Evolutionary conservation across 2,888 invertebrate genomes (phyloP), one percentile per base, ranked within the genome.

Genomic region (Copidosoma aretas): DNA sequence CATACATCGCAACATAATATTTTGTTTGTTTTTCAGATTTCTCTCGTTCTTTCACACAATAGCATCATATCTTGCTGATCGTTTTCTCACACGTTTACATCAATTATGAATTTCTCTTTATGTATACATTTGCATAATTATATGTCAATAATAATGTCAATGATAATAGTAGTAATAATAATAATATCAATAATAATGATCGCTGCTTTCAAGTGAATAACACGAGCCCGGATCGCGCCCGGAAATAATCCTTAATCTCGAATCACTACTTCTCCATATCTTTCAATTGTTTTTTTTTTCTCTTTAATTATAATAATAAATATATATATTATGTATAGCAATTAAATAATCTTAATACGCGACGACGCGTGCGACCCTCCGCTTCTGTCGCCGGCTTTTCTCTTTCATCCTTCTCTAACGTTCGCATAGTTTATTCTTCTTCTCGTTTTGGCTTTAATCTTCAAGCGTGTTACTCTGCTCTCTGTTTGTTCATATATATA

Each of bases 181-280:
- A 32, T 32, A 32, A 32, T 32, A 32, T 3, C 8, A 32, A 46
- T 46, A 12, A 74, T 75, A 76, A 75, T 77, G 79, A 77, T 76
- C 68, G 67, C 64, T 8, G 32, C 32, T 32, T 64, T 74, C 75
- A 74, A 75, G 74, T 73, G 73, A 75, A 57, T 73, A 76, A 78
- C 77, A 75, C 75, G 76, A 74, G 75, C 77, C 76, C 75, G 75
- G 77, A 74, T 76, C 71, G 74, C 73, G 75, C 73, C 75, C 76
- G 71, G 74, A 76, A 77, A 78, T 74, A 77, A 78, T 74, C 71
- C 68, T 68, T 72, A 74, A 72, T 59, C 72, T 67, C 65, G 62
- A 65, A 71, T 61, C 54, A 4, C 12, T 53, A n/a, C 10, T 49
- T 49, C 10, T 32, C 8, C 4, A 32, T 32, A 32, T 32, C 32